Evolutionary conservation across 2,888 invertebrate genomes (phyloP).

Genomic region (Phortica magna): DNA sequence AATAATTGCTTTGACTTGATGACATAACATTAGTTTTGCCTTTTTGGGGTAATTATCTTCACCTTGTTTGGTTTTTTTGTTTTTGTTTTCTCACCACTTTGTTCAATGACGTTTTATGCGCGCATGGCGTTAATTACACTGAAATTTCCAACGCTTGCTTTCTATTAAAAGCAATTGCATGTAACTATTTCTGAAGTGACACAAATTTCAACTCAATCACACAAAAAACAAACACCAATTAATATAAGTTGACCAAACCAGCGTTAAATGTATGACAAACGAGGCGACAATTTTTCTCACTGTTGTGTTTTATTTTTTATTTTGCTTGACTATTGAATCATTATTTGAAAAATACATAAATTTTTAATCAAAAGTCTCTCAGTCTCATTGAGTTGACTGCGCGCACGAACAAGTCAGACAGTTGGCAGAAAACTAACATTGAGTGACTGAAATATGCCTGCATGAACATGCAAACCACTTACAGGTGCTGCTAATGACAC

Average conservation of each 20-base stretch:
- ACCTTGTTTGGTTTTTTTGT: constrained; percentile 59
- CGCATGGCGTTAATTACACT: constrained; percentile 39
- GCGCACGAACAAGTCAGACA: constrained; percentile 26
- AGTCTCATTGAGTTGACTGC: constrained; percentile 55
- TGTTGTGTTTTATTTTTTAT: neutral
- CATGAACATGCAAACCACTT: constrained; percentile 29
- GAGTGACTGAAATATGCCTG: neutral
- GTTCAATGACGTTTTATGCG: neutral
- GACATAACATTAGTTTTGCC: too few species aligned
- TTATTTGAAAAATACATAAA: neutral
- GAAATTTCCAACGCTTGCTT: constrained; percentile 52
- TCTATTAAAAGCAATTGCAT: constrained; percentile 64
- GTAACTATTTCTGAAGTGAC: constrained; percentile 48
- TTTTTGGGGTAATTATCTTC: constrained; percentile 48
- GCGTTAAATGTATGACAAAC: constrained; percentile 22
- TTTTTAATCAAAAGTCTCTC: neutral
- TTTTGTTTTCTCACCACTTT: constrained; percentile 31
- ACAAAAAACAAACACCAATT: neutral
- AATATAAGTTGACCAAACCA: constrained; percentile 4
- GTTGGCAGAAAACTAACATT: neutral
- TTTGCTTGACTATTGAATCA: neutral
- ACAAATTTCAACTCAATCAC: neutral
- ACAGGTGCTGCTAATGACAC: constrained; percentile 31
- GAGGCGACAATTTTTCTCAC: neutral
- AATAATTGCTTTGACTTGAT: too few species aligned